phyloP scores from a whole-genome alignment of 2,888 invertebrate genomes.

The Melipona bicolor region DNA sequence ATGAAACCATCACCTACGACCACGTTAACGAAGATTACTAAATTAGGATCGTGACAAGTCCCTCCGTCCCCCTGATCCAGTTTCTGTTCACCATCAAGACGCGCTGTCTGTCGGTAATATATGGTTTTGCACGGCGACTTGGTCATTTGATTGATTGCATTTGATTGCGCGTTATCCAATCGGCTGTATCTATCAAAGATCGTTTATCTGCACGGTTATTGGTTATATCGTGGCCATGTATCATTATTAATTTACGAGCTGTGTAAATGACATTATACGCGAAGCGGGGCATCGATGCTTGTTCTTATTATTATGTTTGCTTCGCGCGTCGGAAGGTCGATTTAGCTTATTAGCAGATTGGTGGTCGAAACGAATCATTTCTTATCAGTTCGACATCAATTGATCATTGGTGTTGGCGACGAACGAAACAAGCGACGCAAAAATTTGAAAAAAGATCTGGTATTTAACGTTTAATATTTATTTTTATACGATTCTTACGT shows the following conservation, averaged over 20 bases:
- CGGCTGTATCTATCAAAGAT: slow-evolving; percentile 56
- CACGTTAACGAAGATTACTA: slow-evolving; percentile 22
- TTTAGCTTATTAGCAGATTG: background rate
- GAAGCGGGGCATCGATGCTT: background rate
- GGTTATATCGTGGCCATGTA: slow-evolving; percentile 24
- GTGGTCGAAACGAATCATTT: background rate
- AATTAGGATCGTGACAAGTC: slow-evolving; percentile 29
- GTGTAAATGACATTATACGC: slow-evolving; percentile 11
- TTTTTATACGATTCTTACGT: too few relatives aligned
- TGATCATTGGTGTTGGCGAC: too few relatives aligned
- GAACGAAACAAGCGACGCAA: too few relatives aligned
- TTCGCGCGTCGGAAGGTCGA: background rate
- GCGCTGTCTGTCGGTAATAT: slow-evolving; percentile 37
- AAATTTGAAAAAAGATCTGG: too few relatives aligned
- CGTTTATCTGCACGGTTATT: slow-evolving; percentile 51
- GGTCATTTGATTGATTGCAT: slow-evolving; percentile 60
- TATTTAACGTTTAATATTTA: too few relatives aligned
- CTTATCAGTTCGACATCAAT: background rate
- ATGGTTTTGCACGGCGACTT: slow-evolving; percentile 53
- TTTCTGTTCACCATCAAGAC: slow-evolving; percentile 40
- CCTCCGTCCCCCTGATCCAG: background rate
- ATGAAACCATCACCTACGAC: background rate
- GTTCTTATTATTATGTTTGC: background rate
- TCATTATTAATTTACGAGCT: slow-evolving; percentile 34
- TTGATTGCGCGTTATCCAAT: slow-evolving; percentile 58